Evolutionary conservation across 2,797 vertebrate species (phyloP).

Genomic region (Gobionotothen gibberifrons): DNA sequence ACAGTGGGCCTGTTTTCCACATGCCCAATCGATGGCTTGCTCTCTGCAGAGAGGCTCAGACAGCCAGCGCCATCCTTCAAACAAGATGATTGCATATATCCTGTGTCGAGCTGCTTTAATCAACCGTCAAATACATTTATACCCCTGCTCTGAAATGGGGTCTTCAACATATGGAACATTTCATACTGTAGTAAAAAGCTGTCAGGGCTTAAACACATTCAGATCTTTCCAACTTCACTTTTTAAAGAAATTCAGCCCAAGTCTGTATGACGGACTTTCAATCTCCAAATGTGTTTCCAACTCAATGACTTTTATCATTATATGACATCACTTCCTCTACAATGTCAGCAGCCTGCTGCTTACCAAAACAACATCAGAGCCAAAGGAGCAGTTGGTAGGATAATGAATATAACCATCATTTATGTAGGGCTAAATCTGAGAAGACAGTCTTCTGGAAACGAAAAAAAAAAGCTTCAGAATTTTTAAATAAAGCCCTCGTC

Average conservation of each 20-base stretch:
- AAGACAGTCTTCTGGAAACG: too few relatives aligned
- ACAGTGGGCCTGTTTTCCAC: conserved; percentile 49
- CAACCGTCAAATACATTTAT: conserved; percentile 30
- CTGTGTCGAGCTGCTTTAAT: conserved; percentile 51
- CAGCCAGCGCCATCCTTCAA: conserved; percentile 38
- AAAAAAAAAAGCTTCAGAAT: too few relatives aligned
- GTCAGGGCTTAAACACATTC: not conserved
- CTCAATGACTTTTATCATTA: not conserved
- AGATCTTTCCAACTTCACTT: not conserved
- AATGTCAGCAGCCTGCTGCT: not conserved
- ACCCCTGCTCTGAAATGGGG: conserved; percentile 4
- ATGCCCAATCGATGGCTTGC: conserved; percentile 63
- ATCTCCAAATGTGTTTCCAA: not conserved
- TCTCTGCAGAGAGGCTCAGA: conserved; percentile 36
- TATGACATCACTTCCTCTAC: not conserved
- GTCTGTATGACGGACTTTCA: not conserved
- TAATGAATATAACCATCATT: not conserved
- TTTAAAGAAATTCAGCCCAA: conserved; percentile 9
- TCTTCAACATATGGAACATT: conserved; percentile 13
- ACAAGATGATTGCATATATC: conserved; percentile 52
- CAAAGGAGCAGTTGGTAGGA: not conserved
- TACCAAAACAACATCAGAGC: not conserved
- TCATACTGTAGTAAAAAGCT: not conserved
- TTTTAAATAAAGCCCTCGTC: too few relatives aligned
- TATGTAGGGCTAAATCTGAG: not conserved